Evolutionary conservation across 2,888 invertebrate genomes (phyloP).

Genomic region (Steromphala cineraria): DNA sequence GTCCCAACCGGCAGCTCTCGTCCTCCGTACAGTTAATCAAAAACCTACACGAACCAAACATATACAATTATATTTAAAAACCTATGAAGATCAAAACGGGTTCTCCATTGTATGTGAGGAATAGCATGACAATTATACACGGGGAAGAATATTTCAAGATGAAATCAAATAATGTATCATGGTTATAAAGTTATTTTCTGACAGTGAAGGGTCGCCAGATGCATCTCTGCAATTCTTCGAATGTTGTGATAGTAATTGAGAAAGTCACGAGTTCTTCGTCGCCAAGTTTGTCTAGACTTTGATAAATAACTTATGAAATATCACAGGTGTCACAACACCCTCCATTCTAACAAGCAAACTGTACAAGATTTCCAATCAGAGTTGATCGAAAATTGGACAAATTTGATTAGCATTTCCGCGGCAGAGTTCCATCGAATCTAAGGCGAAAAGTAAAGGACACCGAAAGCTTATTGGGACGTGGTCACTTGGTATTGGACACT

Average conservation of each 20-base stretch:
- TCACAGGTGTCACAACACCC: background rate
- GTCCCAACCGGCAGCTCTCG: too few relatives aligned
- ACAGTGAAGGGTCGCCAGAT: background rate
- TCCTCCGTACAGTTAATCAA: too few relatives aligned
- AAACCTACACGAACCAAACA: too few relatives aligned
- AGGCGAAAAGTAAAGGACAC: background rate
- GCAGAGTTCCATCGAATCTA: background rate
- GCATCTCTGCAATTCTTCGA: background rate
- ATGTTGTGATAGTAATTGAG: background rate
- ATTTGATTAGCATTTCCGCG: background rate
- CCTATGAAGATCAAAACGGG: too few relatives aligned
- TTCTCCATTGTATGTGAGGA: too few relatives aligned
- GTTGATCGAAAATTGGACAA: background rate
- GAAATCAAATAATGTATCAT: too few relatives aligned
- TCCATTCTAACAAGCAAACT: background rate
- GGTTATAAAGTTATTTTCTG: too few relatives aligned
- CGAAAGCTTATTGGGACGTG: background rate
- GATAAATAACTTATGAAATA: slow-evolving; percentile 17
- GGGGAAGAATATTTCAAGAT: too few relatives aligned
- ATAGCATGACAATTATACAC: too few relatives aligned
- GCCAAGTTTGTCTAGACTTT: slow-evolving; percentile 6
- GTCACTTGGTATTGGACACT: background rate
- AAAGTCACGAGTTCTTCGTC: background rate
- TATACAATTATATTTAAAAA: too few relatives aligned
- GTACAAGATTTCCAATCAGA: background rate